Evolutionary conservation across 2,888 invertebrate genomes (phyloP), one percentile per base, ranked within the genome.

Genomic region (Didymodactylos carnosus): DNA sequence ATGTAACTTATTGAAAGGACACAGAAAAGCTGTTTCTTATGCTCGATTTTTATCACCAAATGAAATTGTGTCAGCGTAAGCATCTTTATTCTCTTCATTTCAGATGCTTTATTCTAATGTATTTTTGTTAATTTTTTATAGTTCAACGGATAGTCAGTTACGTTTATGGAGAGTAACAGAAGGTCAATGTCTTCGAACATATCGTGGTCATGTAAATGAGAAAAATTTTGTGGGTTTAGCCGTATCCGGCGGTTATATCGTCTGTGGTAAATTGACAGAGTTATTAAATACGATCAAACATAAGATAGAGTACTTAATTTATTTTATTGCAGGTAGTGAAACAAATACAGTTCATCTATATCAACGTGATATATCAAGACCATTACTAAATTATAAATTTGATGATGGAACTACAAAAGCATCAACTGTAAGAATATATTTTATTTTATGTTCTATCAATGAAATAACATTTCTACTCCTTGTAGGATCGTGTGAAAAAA

Each of bases 151-250:
- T 84, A 91, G 90, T 69, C 91, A 91, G 80, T 84, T 93, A 72
- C 92, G 92, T 84, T 87, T 94, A 84, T 94, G 94, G 94, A 89
- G 89, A 80, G 88, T 93, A 25, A 88, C 89, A 78, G 80, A 79
- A 70, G 77, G 76, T 13, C 84, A 84, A 87, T 87, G 73, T 46
- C 62, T 72, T 13, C 29, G 74, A 62, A 91, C 92, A 0, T 92
- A 93, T 84, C 88, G 89, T 23, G 94, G 94, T 0, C 94, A 94
- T 84, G 87, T 89, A 11, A 94, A 94, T 82, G 94, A 94, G 84
- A 94, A 94, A 84, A 94, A 94, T 84, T 94, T 94, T 84, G 93
- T 94, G 4, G 94, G 94, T 0, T 84, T 94, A 71, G 91, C 93
- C 0, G 92, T 92, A 0, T 91, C 93, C 81, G 91, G 91, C 3